These are phyloP conservation scores for Andrena hattorfiana DNA, from an alignment of 2,888 invertebrate genomes.

Conservation along the genomic window DNA sequence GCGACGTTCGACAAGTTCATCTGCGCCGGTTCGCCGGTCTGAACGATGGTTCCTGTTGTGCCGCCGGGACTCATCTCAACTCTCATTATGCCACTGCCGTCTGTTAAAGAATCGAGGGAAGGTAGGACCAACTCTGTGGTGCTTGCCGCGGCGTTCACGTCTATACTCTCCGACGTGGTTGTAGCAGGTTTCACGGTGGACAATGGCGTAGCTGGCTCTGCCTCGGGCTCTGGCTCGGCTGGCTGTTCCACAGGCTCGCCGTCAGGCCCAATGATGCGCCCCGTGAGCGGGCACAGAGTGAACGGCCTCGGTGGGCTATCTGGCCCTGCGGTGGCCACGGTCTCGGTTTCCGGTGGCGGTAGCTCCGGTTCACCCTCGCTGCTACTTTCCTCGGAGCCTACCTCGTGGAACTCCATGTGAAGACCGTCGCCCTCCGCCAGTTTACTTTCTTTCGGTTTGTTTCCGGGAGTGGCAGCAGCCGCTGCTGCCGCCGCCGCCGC, in stretches of 20 bases:
- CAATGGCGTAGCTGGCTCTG: conserved; percentile 58
- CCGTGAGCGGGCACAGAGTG: conserved; percentile 90
- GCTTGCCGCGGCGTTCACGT: conserved; percentile 58
- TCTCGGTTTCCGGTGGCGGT: conserved; percentile 83
- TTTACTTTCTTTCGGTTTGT: conserved; percentile 83
- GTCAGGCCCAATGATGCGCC: conserved; percentile 84
- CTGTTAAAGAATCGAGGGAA: conserved; percentile 80
- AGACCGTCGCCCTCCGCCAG: conserved; percentile 83
- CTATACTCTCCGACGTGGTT: conserved; percentile 54
- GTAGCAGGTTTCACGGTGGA: conserved; percentile 58
- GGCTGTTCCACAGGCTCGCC: conserved; percentile 83
- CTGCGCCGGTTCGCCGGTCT: conserved; percentile 79
- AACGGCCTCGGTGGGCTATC: conserved; percentile 90
- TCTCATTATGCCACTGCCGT: conserved; percentile 80
- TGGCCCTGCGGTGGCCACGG: conserved; percentile 85
- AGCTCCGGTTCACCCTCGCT: conserved; percentile 88
- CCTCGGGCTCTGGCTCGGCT: conserved; percentile 67
- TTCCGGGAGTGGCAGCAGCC: conserved; percentile 47
- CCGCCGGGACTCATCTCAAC: conserved; percentile 88
- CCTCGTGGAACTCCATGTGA: conserved; percentile 85
- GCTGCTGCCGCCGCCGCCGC: conserved; percentile 45
- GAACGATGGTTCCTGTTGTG: conserved; percentile 88
- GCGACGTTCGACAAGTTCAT: conserved; percentile 74
- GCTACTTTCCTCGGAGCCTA: conserved; percentile 85
- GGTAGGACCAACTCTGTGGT: conserved; percentile 81